Evolutionary conservation across 2,797 vertebrate genomes (phyloP).

Genomic region (Hemibagrus guttatus): DNA sequence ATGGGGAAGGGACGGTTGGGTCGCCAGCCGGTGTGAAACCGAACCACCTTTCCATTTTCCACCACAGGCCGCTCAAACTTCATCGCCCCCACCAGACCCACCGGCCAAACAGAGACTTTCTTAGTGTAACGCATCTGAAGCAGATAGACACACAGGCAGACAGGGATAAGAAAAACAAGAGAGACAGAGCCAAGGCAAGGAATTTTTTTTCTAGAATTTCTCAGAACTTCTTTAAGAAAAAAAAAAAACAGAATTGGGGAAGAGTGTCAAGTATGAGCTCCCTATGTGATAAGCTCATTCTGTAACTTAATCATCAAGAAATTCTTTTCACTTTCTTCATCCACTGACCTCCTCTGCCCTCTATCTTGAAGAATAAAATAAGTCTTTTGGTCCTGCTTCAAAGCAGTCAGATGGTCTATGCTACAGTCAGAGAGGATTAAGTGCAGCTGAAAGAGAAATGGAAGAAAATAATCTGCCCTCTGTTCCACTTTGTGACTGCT

Average conservation of each 20-base stretch:
- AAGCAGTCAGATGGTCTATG: neutral
- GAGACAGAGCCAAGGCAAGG: neutral
- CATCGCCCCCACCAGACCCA: constrained; percentile 91
- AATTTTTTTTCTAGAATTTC: neutral
- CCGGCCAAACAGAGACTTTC: constrained; percentile 88
- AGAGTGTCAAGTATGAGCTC: neutral
- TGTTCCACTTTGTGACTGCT: neutral
- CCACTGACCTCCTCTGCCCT: neutral
- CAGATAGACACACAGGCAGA: neutral
- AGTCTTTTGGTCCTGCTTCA: neutral
- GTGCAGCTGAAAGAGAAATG: neutral
- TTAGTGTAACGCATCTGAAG: constrained; percentile 86
- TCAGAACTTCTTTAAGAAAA: neutral
- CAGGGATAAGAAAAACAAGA: neutral
- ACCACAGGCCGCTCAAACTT: constrained; percentile 87
- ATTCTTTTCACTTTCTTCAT: neutral
- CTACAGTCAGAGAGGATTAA: neutral
- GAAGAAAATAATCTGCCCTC: neutral
- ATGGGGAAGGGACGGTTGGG: constrained; percentile 88
- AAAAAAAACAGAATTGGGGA: no score
- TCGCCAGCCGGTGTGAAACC: constrained; percentile 91
- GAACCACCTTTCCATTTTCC: constrained; percentile 83
- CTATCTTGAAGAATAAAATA: neutral
- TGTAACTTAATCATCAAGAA: neutral
- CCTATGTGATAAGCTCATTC: neutral